Percentiles rank a stretch among this genome's conserved stretches.
Conservation (phyloP, 2,888 invertebrate genomes). For the Linyphia triangularis region DNA sequence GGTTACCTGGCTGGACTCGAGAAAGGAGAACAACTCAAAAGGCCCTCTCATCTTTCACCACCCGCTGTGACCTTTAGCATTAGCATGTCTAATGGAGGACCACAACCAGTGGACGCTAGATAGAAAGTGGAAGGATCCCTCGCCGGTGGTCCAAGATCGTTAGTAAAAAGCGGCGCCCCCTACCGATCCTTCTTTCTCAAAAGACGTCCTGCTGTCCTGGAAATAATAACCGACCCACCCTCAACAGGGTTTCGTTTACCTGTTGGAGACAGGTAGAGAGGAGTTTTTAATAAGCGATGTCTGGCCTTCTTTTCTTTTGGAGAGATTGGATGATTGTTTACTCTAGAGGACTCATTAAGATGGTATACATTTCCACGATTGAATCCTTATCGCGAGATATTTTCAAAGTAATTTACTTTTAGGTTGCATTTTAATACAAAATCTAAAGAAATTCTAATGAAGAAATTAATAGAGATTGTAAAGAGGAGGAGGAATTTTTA, state of each 20-base stretch:
- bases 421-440: not conserved
- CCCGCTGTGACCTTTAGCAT: slow-evolving; percentile 63
- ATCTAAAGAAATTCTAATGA: not conserved
- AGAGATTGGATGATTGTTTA: not conserved
- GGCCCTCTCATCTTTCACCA: slow-evolving; percentile 55
- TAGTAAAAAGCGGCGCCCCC: slow-evolving; percentile 54
- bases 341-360: not conserved
- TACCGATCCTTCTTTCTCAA: slow-evolving; percentile 28
- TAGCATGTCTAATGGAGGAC: slow-evolving; percentile 63
- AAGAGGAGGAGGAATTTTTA: not conserved
- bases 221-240: slow-evolving; percentile 65
- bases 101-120: not conserved
- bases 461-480: not conserved
- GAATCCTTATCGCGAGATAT: not conserved
- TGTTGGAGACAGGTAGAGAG: not conserved
- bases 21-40: slow-evolving; percentile 18
- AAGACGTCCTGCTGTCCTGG: slow-evolving; percentile 48
- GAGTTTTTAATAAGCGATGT: not conserved
- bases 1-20: slow-evolving; percentile 2
- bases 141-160: slow-evolving; percentile 60
- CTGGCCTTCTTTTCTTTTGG: not conserved
- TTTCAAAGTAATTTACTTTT: not conserved
- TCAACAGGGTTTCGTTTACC: not conserved
- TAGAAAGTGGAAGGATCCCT: slow-evolving; percentile 19
- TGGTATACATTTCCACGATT: not conserved